Conservation (phyloP, 2,113 vertebrate species). For the Marcusenius ussheri region DNA sequence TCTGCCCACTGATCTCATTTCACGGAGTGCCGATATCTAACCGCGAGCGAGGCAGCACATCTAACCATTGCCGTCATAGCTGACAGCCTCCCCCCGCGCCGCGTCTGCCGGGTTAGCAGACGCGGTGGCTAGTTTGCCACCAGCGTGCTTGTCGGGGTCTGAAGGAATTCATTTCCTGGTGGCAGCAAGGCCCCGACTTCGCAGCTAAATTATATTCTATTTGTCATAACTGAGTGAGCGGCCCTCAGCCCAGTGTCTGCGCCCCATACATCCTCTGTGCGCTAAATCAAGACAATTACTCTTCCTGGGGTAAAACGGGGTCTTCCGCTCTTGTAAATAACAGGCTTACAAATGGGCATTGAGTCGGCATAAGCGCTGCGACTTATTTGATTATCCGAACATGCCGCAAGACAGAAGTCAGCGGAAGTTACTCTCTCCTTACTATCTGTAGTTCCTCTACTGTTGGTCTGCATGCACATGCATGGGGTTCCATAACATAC, state of each 20-base stretch:
- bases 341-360: neutral
- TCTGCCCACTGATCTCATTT: slow-evolving; percentile 9
- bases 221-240: slow-evolving; percentile 8
- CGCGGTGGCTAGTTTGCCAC: neutral
- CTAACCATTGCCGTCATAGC: neutral
- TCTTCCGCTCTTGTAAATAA: neutral
- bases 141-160: neutral
- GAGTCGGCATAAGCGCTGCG: neutral
- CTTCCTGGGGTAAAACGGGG: neutral
- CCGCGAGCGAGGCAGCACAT: neutral
- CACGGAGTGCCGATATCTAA: slow-evolving; percentile 7
- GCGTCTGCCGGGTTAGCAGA: neutral
- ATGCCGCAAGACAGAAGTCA: neutral
- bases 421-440: neutral
- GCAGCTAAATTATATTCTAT: neutral
- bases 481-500: neutral
- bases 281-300: slow-evolving; percentile 1
- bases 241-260: neutral
- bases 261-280: neutral
- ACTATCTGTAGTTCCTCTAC: neutral
- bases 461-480: neutral
- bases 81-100: neutral
- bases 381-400: neutral
- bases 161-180: neutral
- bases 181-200: neutral